Evolutionary conservation across 2,888 invertebrate species (phyloP).

Genomic region (Cerceris rybyensis): DNA sequence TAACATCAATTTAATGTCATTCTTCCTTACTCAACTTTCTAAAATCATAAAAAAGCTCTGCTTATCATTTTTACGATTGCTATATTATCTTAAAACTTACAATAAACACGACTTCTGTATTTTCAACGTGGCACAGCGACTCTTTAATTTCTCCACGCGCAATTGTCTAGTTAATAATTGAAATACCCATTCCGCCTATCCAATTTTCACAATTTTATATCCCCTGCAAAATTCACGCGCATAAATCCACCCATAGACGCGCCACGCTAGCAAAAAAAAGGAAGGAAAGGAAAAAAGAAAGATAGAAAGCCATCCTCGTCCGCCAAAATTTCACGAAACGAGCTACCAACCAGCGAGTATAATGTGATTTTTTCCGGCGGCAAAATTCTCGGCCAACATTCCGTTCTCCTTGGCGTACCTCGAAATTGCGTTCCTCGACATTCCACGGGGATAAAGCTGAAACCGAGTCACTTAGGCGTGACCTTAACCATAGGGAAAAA

Average conservation of each 20-base stretch:
- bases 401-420: constrained; percentile 8
- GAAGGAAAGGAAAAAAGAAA: neutral
- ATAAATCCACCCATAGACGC: constrained; percentile 28
- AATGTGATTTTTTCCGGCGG: constrained; percentile 25
- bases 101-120: too few relatives aligned
- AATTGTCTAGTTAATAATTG: neutral
- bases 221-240: constrained; percentile 10
- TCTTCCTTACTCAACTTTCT: too few relatives aligned
- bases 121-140: too few relatives aligned
- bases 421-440: constrained; percentile 30
- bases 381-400: constrained; percentile 9
- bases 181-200: constrained; percentile 2
- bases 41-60: too few relatives aligned
- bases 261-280: neutral
- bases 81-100: too few relatives aligned
- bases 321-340: neutral
- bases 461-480: constrained; percentile 35
- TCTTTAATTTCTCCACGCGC: too few relatives aligned
- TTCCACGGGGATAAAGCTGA: constrained; percentile 42
- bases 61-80: too few relatives aligned
- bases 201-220: constrained; percentile 19
- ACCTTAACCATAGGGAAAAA: constrained; percentile 51
- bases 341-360: neutral
- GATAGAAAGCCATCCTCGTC: constrained; percentile 4
- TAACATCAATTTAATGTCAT: too few relatives aligned